Percentiles rank a stretch among this genome's conserved stretches.
These are phyloP conservation scores for Azemiops feae DNA, from an alignment of 2,113 vertebrate genomes.

Conservation along the genomic window DNA sequence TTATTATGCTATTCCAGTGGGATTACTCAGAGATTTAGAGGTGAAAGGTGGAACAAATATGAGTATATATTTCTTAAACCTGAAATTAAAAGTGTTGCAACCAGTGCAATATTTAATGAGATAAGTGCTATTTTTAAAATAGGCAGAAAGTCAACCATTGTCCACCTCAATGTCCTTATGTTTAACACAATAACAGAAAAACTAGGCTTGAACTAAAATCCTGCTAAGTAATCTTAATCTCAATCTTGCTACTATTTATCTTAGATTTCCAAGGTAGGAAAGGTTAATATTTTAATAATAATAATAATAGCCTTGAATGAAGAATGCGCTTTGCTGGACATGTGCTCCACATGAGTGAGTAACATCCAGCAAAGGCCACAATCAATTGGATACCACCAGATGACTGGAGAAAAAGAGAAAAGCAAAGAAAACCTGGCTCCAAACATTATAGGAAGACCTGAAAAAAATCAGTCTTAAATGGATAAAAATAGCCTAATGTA, in stretches of 20 bases:
- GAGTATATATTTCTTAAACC: background rate
- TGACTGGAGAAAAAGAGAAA: background rate
- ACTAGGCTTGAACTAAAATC: background rate
- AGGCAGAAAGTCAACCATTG: conserved; percentile 13
- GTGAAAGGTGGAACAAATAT: background rate
- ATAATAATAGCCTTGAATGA: too few species aligned
- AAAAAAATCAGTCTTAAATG: background rate
- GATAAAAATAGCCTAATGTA: too few species aligned
- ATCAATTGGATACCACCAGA: too few species aligned
- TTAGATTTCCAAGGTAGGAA: conserved; percentile 23
- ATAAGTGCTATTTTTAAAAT: conserved; percentile 20
- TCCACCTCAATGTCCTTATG: conserved; percentile 13
- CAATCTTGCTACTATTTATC: conserved; percentile 28
- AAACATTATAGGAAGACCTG: background rate
- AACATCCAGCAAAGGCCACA: too few species aligned
- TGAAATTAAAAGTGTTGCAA: background rate
- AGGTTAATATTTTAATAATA: background rate
- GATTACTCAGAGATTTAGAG: background rate
- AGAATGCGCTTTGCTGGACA: too few species aligned
- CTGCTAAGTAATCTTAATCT: background rate
- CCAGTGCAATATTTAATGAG: conserved; percentile 19
- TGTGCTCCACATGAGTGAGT: too few species aligned
- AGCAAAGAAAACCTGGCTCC: background rate
- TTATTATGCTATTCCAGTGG: background rate
- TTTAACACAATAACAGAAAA: conserved; percentile 37